Evolutionary conservation across 2,888 invertebrate species (phyloP).

Genomic region (Chrysopilus asiliformis): DNA sequence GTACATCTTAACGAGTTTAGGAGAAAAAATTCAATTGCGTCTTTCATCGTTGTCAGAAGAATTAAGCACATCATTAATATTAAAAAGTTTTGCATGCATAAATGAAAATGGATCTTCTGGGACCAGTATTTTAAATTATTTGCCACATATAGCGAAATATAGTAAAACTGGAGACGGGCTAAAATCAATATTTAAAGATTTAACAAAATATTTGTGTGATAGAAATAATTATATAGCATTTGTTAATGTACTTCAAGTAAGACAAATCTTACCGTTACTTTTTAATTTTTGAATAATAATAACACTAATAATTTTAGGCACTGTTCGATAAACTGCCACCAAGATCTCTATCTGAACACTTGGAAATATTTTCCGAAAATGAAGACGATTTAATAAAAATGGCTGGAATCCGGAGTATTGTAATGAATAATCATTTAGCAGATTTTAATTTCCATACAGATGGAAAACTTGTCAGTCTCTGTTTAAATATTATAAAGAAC

Average conservation of each 20-base stretch:
- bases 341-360: constrained; percentile 2
- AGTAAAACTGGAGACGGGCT: constrained; percentile 26
- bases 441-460: constrained; percentile 26
- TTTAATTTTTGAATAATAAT: neutral
- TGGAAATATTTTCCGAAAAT: constrained; percentile 1
- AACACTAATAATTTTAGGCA: neutral
- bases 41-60: no score
- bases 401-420: constrained; percentile 20
- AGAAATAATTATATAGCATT: constrained; percentile 21
- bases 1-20: no score
- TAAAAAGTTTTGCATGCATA: constrained; percentile 21
- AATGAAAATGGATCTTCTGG: constrained; percentile 19
- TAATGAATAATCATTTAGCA: constrained; percentile 26
- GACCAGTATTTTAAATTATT: constrained; percentile 21
- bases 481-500: constrained; percentile 27
- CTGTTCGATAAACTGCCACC: constrained; percentile 1
- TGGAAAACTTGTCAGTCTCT: constrained; percentile 22
- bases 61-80: constrained; percentile 20
- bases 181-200: constrained; percentile 26
- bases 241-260: constrained; percentile 25
- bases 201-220: constrained; percentile 21
- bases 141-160: constrained; percentile 22
- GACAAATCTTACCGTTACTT: neutral
- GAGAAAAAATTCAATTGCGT: no score
- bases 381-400: constrained; percentile 9